Evolutionary conservation across 2,113 vertebrate genomes (phyloP), one percentile per base, ranked within the genome.

Genomic region (Panurus biarmicus): DNA sequence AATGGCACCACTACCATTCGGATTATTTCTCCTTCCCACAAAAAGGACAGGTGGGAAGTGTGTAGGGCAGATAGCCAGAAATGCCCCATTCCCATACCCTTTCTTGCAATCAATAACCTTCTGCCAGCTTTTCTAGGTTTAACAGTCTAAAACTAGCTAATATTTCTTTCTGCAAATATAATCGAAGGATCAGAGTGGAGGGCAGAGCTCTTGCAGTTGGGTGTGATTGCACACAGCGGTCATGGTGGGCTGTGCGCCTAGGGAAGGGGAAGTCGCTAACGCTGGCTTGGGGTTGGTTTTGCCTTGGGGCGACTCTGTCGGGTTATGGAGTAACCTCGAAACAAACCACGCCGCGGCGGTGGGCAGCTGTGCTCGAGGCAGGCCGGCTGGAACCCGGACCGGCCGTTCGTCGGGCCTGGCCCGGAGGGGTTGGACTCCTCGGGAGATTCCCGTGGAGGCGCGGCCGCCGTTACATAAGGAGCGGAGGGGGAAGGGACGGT

Each of bases 401-500:
- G 17, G 28, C 53, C 7, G 23, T 1, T 10, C 4, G 13, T 69
- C 35, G 48, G 47, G 7, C 50, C n/a, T 4, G 7, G 15, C 12
- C 28, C 12, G 64, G 45, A 10, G 23, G 19, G 15, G 6, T 2
- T 4, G 36, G 5, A 5, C 10, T 9, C 8, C 9, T 14, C 36
- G 3, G 19, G 9, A 28, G 50, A 35, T 57, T 19, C 35, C 35
- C 50, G 75, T 1, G 58, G 57, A 64, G 50, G 42, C 25, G 57
- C 50, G 66, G 50, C 75, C 56, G 62, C 94, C 15, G 93, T 96
- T 97, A 94, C 94, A 85, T 95, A 95, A 81, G 86, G 44, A 31
- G 33, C 14, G 21, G 44, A 6, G 94, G 73, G 80, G 62, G 40
- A 48, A 47, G 75, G 85, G 77, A 40, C 35, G 36, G 38, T 4